These are phyloP conservation scores for Neolamprologus hecqui DNA, from an alignment of 2,113 vertebrate genomes.

Conservation along the genomic window DNA sequence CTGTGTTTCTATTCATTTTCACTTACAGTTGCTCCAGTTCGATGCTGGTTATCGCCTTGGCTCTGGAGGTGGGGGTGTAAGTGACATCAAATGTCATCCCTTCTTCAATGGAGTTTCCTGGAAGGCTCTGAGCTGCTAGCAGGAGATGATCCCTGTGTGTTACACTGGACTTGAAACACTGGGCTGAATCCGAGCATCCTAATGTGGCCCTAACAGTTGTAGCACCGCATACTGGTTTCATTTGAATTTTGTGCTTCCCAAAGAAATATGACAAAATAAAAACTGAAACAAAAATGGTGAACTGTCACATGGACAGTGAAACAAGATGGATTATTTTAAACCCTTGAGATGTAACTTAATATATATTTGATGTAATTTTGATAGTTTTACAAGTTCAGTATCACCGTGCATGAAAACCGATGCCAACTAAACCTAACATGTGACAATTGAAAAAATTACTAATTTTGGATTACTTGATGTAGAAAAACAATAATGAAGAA, in stretches of 20 bases:
- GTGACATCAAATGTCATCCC: slow-evolving; percentile 87
- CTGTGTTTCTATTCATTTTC: background rate
- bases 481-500: background rate
- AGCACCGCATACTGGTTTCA: background rate
- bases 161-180: background rate
- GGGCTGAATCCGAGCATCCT: background rate
- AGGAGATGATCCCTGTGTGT: background rate
- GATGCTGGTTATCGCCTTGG: slow-evolving; percentile 82
- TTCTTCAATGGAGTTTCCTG: slow-evolving; percentile 85
- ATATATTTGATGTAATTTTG: background rate
- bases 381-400: background rate
- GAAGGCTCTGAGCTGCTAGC: slow-evolving; percentile 79
- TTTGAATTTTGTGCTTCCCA: slow-evolving; percentile 24
- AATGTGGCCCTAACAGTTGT: background rate
- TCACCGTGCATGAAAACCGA: background rate
- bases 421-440: background rate
- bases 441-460: background rate
- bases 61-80: slow-evolving; percentile 76
- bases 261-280: slow-evolving; percentile 9
- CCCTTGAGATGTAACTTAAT: background rate
- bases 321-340: background rate
- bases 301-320: background rate
- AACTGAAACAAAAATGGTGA: background rate
- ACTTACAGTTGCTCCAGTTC: slow-evolving; percentile 82
- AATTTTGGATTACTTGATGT: background rate